phyloP scores from a whole-genome alignment of 2,113 vertebrate genomes.

The Parus major region DNA sequence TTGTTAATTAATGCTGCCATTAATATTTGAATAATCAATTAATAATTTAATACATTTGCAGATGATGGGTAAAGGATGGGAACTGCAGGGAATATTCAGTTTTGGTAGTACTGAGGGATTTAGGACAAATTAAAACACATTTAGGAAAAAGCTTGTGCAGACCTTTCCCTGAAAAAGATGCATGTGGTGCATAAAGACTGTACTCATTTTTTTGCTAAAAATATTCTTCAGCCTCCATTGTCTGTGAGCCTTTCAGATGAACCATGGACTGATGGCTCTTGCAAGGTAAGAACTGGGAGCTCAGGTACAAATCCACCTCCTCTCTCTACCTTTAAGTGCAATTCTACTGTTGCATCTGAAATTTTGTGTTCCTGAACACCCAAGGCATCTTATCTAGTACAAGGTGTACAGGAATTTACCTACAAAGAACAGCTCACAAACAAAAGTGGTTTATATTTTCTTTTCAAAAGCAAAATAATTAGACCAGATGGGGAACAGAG shows the following conservation, averaged over 20 bases:
- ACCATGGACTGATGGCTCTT: background rate
- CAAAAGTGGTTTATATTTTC: background rate
- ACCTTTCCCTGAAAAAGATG: background rate
- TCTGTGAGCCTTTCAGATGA: background rate
- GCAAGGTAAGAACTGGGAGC: background rate
- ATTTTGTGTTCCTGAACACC: background rate
- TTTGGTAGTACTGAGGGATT: background rate
- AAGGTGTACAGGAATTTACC: background rate
- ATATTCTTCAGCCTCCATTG: background rate
- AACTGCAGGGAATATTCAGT: background rate
- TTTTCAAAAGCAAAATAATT: conserved; percentile 19
- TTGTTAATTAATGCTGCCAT: conserved; percentile 2
- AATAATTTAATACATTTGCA: conserved; percentile 28
- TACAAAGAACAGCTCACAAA: background rate
- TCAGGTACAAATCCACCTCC: background rate
- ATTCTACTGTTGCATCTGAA: background rate
- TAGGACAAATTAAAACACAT: background rate
- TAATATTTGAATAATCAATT: conserved; percentile 36
- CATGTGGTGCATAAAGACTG: background rate
- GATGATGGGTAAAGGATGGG: background rate
- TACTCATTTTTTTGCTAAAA: background rate
- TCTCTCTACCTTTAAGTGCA: background rate
- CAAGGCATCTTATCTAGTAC: background rate
- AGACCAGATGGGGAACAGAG: background rate
- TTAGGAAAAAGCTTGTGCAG: background rate